phyloP scores from a whole-genome alignment of 2,113 vertebrate species.

The Apodemus speciosus region DNA sequence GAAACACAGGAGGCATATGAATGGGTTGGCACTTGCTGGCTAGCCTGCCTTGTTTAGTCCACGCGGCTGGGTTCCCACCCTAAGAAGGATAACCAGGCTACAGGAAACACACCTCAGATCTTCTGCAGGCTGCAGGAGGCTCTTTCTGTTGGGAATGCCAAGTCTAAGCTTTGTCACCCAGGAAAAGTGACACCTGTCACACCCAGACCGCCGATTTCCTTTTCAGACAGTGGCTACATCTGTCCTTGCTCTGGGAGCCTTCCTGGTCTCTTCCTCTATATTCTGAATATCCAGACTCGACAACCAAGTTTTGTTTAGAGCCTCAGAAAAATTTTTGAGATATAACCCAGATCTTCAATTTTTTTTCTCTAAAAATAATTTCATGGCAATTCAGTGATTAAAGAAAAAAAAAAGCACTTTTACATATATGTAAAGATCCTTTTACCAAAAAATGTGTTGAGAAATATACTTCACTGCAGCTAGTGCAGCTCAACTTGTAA shows the following conservation, averaged over 20 bases:
- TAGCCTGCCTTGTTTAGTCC: not conserved
- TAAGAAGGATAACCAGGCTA: not conserved
- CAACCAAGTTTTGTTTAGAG: not conserved
- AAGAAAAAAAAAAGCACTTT: conserved; percentile 53
- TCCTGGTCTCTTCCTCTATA: no score
- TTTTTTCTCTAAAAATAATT: conserved; percentile 43
- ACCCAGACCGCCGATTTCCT: not conserved
- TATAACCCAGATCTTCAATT: not conserved
- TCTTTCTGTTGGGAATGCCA: not conserved
- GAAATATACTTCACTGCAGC: not conserved
- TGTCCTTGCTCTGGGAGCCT: not conserved
- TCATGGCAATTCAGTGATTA: not conserved
- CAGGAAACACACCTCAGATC: not conserved
- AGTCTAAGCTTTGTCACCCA: not conserved
- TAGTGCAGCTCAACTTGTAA: not conserved
- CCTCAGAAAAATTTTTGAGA: not conserved
- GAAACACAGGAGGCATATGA: not conserved
- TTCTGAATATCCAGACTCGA: not conserved
- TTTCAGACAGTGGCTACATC: not conserved
- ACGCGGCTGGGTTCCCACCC: not conserved
- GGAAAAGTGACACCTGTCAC: not conserved
- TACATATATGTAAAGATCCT: not conserved
- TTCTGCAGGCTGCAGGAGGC: not conserved
- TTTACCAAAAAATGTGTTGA: conserved; percentile 18
- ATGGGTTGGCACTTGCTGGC: not conserved